Evolutionary conservation across 2,888 invertebrate genomes (phyloP).

Genomic region (Patella caerulea): DNA sequence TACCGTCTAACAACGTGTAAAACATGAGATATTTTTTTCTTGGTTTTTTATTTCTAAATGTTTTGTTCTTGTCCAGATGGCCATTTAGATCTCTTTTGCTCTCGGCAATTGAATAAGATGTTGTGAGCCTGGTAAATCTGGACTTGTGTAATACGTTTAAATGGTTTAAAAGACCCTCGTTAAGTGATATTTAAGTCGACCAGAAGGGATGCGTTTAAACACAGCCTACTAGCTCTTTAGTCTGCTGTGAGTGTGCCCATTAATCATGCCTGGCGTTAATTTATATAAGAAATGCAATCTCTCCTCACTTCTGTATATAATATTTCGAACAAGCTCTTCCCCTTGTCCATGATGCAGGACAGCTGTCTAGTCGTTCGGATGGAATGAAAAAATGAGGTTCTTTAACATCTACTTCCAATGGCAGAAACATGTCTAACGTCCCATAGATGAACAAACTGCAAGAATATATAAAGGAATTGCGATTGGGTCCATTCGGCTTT

Average conservation of each 20-base stretch:
- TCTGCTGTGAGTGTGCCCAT: not conserved
- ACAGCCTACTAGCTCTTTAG: not conserved
- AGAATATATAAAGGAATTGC: no score
- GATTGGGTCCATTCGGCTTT: no score
- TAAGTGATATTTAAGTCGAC: conserved; percentile 8
- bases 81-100: conserved; percentile 7
- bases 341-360: no score
- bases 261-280: not conserved
- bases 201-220: not conserved
- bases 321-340: no score
- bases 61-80: not conserved
- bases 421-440: no score
- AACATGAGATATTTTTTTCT: not conserved
- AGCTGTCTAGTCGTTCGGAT: no score
- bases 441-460: no score
- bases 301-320: no score
- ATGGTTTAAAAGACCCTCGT: not conserved
- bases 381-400: no score
- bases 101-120: not conserved
- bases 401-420: no score
- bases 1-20: conserved; percentile 7
- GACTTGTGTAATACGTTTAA: not conserved
- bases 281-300: no score
- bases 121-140: not conserved
- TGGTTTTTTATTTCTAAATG: not conserved